Base-by-base conservation (phyloP, 1,140 invertebrate genomes). In the Leptestheria dahalacensis region DNA sequence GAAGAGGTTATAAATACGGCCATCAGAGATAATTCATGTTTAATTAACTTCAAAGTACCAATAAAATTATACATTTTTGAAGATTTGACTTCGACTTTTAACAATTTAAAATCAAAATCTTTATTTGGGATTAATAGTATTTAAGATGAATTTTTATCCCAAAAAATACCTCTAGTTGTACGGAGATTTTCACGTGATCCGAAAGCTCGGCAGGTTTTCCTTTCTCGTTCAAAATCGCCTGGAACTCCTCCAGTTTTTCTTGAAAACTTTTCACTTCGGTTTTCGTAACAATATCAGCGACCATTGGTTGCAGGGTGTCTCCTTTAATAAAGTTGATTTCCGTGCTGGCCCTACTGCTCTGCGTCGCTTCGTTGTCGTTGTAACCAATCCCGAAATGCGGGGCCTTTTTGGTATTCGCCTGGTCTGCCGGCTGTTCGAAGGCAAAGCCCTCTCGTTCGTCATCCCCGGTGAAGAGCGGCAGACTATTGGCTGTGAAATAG, bases 281-380 rank as follows among this genome's bases (percentile, higher is more conserved):
- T 41, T 41, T 15, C 6, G 6, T 15, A 6, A 41, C 33, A 15
- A 41, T 41, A 15, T 56, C 53, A 2, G 41, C 53, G 2, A 56
- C 53, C 26, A 56, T 41, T 15, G 53, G 1, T 29, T 56, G 53
- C 0, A 56, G 15, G 20, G 53, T 56, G 33, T 56, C 53, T 2
- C 53, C 53, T 56, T 29, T 56, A 28, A 56, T 41, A n/a, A 56
- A 56, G 12, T 26, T 33, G 20, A 56, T 56, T 12, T 33, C 28
- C 21, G 21, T 29, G 0, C 33, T 41, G 6, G 23, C 11, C 15
- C 20, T 56, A 12, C 15, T 15, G 41, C 6, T 11, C 15, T 9
- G 1, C n/a, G 10, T 15, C n/a, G 23, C 18, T 46, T 56, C 53
- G 15, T 20, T 20, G 15, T 3, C 11, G 15, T 56, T 26, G 26